Evolutionary conservation across 2,113 vertebrate genomes (phyloP).

Genomic region (Picathartes gymnocephalus): DNA sequence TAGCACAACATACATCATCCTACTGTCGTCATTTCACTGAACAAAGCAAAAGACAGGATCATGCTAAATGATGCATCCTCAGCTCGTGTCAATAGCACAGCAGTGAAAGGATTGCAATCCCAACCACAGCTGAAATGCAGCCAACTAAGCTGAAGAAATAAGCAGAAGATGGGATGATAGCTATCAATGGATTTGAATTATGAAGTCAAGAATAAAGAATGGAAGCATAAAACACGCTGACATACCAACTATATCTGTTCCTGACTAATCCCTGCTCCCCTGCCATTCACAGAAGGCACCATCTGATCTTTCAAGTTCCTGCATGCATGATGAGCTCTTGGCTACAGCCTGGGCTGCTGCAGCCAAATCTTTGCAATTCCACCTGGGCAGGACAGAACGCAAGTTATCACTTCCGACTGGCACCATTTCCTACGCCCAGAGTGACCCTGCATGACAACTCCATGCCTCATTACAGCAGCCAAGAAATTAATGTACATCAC

Average conservation of each 20-base stretch:
- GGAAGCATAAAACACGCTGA: background rate
- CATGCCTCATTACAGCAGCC: slow-evolving; percentile 52
- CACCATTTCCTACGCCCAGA: slow-evolving; percentile 22
- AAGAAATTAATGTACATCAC: slow-evolving; percentile 32
- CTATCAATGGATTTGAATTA: background rate
- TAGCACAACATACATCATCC: slow-evolving; percentile 50
- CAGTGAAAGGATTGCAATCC: background rate
- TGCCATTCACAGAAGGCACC: slow-evolving; percentile 22
- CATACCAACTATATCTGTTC: background rate
- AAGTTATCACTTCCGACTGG: slow-evolving; percentile 55
- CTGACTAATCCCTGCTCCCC: slow-evolving; percentile 16
- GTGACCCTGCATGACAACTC: slow-evolving; percentile 25
- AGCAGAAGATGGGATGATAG: background rate
- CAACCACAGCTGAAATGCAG: background rate
- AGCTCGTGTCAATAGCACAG: background rate
- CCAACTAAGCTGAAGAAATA: background rate
- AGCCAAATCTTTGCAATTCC: slow-evolving; percentile 38
- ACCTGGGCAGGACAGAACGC: slow-evolving; percentile 63
- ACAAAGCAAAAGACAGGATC: slow-evolving; percentile 24
- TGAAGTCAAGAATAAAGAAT: slow-evolving; percentile 17
- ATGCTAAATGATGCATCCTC: slow-evolving; percentile 37
- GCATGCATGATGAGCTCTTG: slow-evolving; percentile 43
- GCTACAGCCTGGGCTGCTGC: background rate
- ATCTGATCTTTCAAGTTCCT: slow-evolving; percentile 45
- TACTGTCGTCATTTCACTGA: slow-evolving; percentile 22